A percentile compares a stretch with the other conserved stretches of the same genome.
phyloP scores from a whole-genome alignment of 2,888 invertebrate species.

The Sycophila texana region DNA sequence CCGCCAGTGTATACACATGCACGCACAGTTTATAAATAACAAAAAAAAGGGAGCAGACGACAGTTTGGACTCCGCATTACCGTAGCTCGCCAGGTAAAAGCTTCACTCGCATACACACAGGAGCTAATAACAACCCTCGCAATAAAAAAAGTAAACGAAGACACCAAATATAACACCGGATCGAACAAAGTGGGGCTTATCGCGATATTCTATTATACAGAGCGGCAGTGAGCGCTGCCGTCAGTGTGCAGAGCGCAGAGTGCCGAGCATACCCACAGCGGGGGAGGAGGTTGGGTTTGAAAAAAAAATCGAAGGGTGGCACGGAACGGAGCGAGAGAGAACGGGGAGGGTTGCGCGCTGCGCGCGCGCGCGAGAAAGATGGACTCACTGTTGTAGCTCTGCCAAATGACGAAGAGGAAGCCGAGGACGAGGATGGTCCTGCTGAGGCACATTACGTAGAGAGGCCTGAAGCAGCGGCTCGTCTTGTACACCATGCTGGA shows the following conservation, averaged over 20 bases:
- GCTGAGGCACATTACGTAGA: conserved; percentile 53
- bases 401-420: conserved; percentile 56
- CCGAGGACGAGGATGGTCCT: conserved; percentile 55
- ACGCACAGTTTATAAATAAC: background rate
- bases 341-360: background rate
- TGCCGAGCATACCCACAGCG: too few species aligned
- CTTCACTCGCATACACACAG: too few species aligned
- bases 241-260: too few species aligned
- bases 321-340: too few species aligned
- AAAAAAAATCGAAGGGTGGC: conserved; percentile 29
- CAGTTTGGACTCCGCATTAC: background rate
- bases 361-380: background rate
- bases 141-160: background rate
- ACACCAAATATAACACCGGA: too few species aligned
- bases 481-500: conserved; percentile 51
- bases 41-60: conserved; percentile 1
- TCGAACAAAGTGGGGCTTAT: background rate
- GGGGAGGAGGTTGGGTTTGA: background rate
- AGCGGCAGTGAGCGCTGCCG: background rate
- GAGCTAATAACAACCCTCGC: too few species aligned
- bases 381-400: conserved; percentile 55
- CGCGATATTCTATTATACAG: background rate
- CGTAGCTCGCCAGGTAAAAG: too few species aligned
- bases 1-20: background rate
- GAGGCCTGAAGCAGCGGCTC: conserved; percentile 52